Evolutionary conservation across 2,797 vertebrate species (phyloP).

Genomic region (Tenualosa ilisha): DNA sequence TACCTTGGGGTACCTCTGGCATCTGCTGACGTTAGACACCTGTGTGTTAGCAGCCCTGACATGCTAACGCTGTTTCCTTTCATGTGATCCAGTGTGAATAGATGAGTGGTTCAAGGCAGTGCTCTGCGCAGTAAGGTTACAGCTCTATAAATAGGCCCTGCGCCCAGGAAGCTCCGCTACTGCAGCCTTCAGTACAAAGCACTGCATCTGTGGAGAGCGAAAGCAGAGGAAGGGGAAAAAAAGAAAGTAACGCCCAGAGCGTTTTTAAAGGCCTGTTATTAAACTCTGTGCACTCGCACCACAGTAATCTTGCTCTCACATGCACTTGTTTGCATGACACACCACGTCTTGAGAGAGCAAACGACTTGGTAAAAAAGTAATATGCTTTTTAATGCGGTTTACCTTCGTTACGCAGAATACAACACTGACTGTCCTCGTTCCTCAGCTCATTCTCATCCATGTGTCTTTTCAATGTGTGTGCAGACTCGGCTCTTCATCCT

Average conservation of each 20-base stretch:
- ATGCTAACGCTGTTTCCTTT: slow-evolving; percentile 34
- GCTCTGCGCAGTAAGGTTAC: slow-evolving; percentile 65
- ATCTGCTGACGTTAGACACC: slow-evolving; percentile 38
- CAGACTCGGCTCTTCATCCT: too few species aligned
- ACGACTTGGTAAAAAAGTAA: background rate
- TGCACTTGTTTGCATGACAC: background rate
- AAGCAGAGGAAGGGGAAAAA: too few species aligned
- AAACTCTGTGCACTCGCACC: slow-evolving; percentile 6
- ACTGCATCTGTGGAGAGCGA: background rate
- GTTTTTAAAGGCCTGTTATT: slow-evolving; percentile 10
- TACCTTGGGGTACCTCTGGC: slow-evolving; percentile 26
- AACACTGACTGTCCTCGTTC: too few species aligned
- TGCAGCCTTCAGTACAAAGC: slow-evolving; percentile 34
- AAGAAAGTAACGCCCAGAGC: background rate
- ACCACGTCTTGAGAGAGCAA: background rate
- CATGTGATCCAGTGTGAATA: slow-evolving; percentile 65
- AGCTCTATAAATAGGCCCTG: slow-evolving; percentile 68
- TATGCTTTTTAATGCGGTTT: background rate
- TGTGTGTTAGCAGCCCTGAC: slow-evolving; percentile 31
- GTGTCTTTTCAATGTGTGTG: too few species aligned
- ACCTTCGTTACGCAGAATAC: background rate
- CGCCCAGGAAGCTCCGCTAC: slow-evolving; percentile 61
- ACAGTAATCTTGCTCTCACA: background rate
- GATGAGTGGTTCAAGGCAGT: slow-evolving; percentile 63
- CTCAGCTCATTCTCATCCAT: too few species aligned